Base-by-base conservation (phyloP, 53 echinoderm and acorn worm species). In the Crossaster papposus region DNA sequence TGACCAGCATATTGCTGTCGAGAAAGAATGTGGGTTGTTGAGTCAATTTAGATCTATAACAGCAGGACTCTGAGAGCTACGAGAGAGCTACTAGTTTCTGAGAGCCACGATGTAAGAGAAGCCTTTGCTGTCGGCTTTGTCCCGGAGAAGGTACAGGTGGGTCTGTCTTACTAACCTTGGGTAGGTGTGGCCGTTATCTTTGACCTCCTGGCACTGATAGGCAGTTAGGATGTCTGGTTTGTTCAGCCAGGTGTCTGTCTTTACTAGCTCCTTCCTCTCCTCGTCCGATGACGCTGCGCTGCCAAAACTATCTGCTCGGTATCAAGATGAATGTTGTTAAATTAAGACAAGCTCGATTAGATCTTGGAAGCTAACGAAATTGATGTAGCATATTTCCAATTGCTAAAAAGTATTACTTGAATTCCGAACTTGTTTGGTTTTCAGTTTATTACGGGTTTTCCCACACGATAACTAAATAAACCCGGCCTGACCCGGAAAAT, bases 31-130 rank as follows among this genome's bases (percentile, higher is more conserved):
- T 13, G 13, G 53, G 13, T n/a, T n/a, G 53, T 52, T 13, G 53
- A 7, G 53, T 52, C 13, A 52, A 52, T 52, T 7, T 13, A 7
- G 7, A 7, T 10, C 13, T 52, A 52, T 10, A 10, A 52, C 7
- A 7, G 53, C 53, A 52, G 13, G 7, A 13, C 13, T 7, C 53
- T 13, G 13, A 44, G 44, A 44, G 50, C 37, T 0, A 28, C n/a
- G 72, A 26, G 64, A 65, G 13, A 11, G 12, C 13, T 28, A 13
- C 52, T n/a, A n/a, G n/a, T n/a, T n/a, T n/a, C n/a, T n/a, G n/a
- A n/a, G 93, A 18, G 95, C 98, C 77, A 94, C 94, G 71, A 97
- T 97, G 70, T 94, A 94, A 34, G 98, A 94, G 89, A 97, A 96
- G 0, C 93, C 95, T 58, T 91, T 91, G 51, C 88, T 91, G 75